Evolutionary conservation across 2,888 invertebrate genomes (phyloP).

Genomic region (Selenia dentaria): DNA sequence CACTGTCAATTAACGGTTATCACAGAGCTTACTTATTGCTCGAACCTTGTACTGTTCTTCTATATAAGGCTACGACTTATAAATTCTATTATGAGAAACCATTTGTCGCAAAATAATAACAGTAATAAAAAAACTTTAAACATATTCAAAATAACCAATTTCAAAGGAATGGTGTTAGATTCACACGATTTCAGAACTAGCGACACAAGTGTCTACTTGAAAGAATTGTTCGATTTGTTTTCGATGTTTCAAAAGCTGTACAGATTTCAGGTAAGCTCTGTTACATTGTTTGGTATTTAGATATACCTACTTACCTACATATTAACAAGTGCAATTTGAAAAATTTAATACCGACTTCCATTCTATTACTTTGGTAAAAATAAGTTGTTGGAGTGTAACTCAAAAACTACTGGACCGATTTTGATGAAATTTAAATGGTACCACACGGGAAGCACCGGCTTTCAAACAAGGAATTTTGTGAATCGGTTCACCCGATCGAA

Average conservation of each 20-base stretch:
- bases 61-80: constrained; percentile 48
- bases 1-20: constrained; percentile 42
- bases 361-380: too few relatives aligned
- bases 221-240: constrained; percentile 48
- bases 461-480: too few relatives aligned
- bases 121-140: background rate
- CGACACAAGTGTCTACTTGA: constrained; percentile 46
- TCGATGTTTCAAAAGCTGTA: constrained; percentile 41
- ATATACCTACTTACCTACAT: too few relatives aligned
- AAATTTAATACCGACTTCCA: too few relatives aligned
- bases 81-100: constrained; percentile 55
- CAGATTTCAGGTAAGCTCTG: constrained; percentile 53
- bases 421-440: too few relatives aligned
- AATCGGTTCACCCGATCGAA: too few relatives aligned
- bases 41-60: constrained; percentile 52
- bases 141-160: constrained; percentile 7
- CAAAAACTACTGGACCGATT: too few relatives aligned
- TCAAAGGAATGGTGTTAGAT: constrained; percentile 44
- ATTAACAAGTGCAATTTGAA: too few relatives aligned
- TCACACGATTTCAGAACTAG: constrained; percentile 46
- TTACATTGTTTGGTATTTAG: too few relatives aligned
- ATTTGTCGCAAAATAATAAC: constrained; percentile 37
- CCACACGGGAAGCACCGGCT: too few relatives aligned
- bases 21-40: constrained; percentile 49
- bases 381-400: too few relatives aligned